Evolutionary conservation across 2,113 vertebrate species (phyloP).

Genomic region (Chionodraco myersi): DNA sequence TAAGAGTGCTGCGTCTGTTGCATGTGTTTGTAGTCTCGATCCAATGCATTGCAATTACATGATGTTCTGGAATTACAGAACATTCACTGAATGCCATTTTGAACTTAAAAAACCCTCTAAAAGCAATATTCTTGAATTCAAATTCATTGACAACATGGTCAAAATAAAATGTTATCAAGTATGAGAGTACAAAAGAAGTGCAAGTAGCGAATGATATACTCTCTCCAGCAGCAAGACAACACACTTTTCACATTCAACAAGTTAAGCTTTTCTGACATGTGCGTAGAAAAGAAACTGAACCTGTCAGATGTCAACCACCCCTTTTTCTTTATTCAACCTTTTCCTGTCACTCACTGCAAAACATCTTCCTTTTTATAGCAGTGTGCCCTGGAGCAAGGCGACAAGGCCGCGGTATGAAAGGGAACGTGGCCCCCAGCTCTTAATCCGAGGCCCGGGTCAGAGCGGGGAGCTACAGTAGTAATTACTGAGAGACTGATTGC

Average conservation of each 20-base stretch:
- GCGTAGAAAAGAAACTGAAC: conserved; percentile 4
- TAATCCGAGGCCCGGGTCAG: conserved; percentile 50
- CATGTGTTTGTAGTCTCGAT: no score
- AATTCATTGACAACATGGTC: neutral
- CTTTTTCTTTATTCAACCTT: conserved; percentile 42
- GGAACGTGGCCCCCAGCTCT: conserved; percentile 68
- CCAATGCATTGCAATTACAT: neutral
- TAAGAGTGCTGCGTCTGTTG: no score
- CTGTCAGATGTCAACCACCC: conserved; percentile 29
- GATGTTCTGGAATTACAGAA: no score
- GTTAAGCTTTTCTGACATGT: conserved; percentile 19
- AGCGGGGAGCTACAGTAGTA: conserved; percentile 69
- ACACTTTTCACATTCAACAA: neutral
- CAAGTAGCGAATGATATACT: neutral
- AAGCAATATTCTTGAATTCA: neutral
- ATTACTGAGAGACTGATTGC: conserved; percentile 75
- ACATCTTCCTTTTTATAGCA: conserved; percentile 36
- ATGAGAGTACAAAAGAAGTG: neutral
- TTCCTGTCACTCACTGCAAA: conserved; percentile 37
- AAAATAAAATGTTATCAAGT: neutral
- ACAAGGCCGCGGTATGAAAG: conserved; percentile 61
- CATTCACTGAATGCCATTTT: neutral
- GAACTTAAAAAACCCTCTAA: neutral
- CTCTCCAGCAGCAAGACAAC: neutral
- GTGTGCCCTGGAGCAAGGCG: conserved; percentile 21